phyloP scores from a whole-genome alignment of 2,888 invertebrate species.

The Cantharis rufa region DNA sequence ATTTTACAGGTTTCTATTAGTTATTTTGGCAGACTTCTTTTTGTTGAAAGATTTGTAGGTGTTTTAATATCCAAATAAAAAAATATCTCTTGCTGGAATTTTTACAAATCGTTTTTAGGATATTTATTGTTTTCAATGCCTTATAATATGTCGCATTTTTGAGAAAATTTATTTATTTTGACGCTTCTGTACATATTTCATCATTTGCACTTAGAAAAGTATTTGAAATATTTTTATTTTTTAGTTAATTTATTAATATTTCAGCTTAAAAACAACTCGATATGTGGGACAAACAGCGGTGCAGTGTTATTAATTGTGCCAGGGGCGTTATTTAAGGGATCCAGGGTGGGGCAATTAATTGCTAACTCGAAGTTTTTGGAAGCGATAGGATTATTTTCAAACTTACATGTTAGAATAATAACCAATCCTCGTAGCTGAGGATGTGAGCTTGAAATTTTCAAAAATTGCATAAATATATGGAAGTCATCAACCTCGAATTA shows the following conservation, averaged over 20 bases:
- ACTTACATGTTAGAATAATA: too few relatives aligned
- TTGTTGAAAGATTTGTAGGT: neutral
- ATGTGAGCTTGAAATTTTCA: neutral
- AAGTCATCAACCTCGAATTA: neutral
- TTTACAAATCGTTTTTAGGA: neutral
- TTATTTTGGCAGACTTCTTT: neutral
- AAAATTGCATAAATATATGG: neutral
- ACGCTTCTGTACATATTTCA: neutral
- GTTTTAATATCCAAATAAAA: neutral
- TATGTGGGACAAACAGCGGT: neutral
- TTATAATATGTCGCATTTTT: neutral
- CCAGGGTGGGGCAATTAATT: too few relatives aligned
- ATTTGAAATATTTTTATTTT: neutral
- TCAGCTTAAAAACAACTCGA: neutral
- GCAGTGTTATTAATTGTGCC: too few relatives aligned
- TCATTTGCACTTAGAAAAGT: neutral
- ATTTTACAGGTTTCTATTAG: neutral
- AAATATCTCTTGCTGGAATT: neutral
- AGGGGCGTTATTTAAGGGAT: too few relatives aligned
- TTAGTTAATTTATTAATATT: neutral
- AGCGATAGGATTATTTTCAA: too few relatives aligned
- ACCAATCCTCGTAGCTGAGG: too few relatives aligned
- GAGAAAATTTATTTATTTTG: neutral
- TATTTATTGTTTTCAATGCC: conserved; percentile 2
- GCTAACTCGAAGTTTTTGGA: too few relatives aligned